Evolutionary conservation across 2,797 vertebrate species (phyloP).

Genomic region (Poecilia wingei): DNA sequence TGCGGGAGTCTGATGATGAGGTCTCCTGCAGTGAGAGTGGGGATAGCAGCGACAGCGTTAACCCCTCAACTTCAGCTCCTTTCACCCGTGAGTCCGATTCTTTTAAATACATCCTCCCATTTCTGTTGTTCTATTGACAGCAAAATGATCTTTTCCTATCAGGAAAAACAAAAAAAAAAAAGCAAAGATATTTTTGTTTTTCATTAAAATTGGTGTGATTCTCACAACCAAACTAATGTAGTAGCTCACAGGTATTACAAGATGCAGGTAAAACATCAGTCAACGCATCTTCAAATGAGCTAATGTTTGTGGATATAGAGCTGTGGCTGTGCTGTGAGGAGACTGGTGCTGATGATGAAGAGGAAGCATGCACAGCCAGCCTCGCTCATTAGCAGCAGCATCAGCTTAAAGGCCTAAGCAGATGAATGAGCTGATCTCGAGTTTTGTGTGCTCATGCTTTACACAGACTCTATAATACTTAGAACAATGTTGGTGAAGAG

Average conservation of each 20-base stretch:
- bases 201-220: constrained; percentile 31
- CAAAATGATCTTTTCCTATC: constrained; percentile 35
- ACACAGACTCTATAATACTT: constrained; percentile 23
- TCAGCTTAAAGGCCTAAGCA: constrained; percentile 38
- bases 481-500: neutral
- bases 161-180: constrained; percentile 37
- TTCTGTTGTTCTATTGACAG: constrained; percentile 29
- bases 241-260: constrained; percentile 23
- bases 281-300: constrained; percentile 33
- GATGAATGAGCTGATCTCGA: constrained; percentile 59
- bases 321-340: constrained; percentile 15
- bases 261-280: constrained; percentile 43
- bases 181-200: constrained; percentile 20
- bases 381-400: constrained; percentile 61
- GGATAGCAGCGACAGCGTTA: constrained; percentile 97
- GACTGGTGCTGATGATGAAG: constrained; percentile 55
- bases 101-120: constrained; percentile 31
- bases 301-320: constrained; percentile 37
- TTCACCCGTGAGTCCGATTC: constrained; percentile 89
- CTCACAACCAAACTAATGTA: constrained; percentile 15
- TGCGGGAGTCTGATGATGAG: constrained; percentile 93
- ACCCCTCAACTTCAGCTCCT: constrained; percentile 91
- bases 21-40: constrained; percentile 97
- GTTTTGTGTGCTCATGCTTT: constrained; percentile 33
- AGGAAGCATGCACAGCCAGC: constrained; percentile 44